Percentiles rank a stretch among this genome's conserved stretches.
These are phyloP conservation scores for Myzus persicae DNA, from an alignment of 1,140 invertebrate genomes.

Conservation along the genomic window DNA sequence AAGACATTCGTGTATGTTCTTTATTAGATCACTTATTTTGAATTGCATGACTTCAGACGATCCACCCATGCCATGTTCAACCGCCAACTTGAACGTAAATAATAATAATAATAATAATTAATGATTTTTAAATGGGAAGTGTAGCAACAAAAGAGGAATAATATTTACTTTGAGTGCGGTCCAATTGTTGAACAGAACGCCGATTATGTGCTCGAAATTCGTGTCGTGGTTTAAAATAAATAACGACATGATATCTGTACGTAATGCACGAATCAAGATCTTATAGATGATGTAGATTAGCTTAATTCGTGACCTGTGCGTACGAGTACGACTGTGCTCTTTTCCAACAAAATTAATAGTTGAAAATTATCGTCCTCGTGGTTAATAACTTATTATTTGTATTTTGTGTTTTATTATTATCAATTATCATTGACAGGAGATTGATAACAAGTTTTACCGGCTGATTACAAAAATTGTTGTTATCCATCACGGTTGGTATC, in stretches of 20 bases:
- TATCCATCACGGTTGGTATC: neutral
- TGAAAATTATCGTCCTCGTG: neutral
- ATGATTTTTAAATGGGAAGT: neutral
- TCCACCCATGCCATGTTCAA: constrained; percentile 54
- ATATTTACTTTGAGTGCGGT: constrained; percentile 41
- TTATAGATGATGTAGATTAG: neutral
- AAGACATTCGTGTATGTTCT: neutral
- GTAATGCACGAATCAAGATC: neutral
- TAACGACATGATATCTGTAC: neutral
- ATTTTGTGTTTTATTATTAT: no score
- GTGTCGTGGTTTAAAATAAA: constrained; percentile 25
- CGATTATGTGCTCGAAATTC: constrained; percentile 42
- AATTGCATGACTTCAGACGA: constrained; percentile 23
- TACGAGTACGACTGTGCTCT: neutral
- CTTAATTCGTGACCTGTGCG: neutral
- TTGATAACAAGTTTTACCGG: neutral
- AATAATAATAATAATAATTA: neutral
- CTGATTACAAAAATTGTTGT: neutral
- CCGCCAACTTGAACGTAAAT: neutral
- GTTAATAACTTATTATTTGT: neutral
- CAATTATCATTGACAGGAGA: no score
- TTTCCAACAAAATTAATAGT: neutral
- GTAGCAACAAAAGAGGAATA: neutral
- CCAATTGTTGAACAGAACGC: constrained; percentile 33
- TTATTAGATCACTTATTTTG: constrained; percentile 39